These are phyloP conservation scores for Exephanes ischioxanthus DNA, from an alignment of 2,888 invertebrate genomes.

Conservation along the genomic window DNA sequence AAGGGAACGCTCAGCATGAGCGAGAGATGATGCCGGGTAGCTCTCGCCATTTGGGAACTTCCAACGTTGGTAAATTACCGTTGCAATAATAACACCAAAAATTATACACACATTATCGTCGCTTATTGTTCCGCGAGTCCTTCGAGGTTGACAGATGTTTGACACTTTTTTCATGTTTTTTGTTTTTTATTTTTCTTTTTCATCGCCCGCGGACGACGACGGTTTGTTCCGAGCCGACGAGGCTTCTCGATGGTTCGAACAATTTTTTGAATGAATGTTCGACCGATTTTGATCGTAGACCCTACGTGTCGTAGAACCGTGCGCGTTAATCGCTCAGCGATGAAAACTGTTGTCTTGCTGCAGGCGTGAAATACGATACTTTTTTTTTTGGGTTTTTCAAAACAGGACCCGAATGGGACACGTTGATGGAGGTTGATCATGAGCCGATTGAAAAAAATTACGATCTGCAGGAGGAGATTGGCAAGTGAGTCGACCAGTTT, in stretches of 20 bases:
- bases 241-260: too few species aligned
- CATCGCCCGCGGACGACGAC: not conserved
- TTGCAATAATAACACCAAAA: not conserved
- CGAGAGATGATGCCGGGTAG: slow-evolving; percentile 83
- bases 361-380: slow-evolving; percentile 5
- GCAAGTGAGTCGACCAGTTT: slow-evolving; percentile 85
- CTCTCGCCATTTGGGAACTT: slow-evolving; percentile 80
- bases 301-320: too few species aligned
- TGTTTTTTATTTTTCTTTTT: slow-evolving; percentile 15
- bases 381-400: not conserved
- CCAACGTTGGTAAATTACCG: slow-evolving; percentile 80
- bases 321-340: too few species aligned
- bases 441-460: slow-evolving; percentile 86
- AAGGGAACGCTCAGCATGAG: slow-evolving; percentile 74
- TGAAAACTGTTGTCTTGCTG: too few species aligned
- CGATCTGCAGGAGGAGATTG: slow-evolving; percentile 86
- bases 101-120: not conserved
- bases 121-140: slow-evolving; percentile 18
- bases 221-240: too few species aligned
- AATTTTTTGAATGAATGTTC: too few species aligned
- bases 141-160: slow-evolving; percentile 79
- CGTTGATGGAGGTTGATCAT: slow-evolving; percentile 85
- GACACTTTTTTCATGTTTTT: slow-evolving; percentile 61
- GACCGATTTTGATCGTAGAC: too few species aligned
- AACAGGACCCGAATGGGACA: slow-evolving; percentile 82